phyloP scores from a whole-genome alignment of 2,797 vertebrate genomes.

The Gobio occitaniae region DNA sequence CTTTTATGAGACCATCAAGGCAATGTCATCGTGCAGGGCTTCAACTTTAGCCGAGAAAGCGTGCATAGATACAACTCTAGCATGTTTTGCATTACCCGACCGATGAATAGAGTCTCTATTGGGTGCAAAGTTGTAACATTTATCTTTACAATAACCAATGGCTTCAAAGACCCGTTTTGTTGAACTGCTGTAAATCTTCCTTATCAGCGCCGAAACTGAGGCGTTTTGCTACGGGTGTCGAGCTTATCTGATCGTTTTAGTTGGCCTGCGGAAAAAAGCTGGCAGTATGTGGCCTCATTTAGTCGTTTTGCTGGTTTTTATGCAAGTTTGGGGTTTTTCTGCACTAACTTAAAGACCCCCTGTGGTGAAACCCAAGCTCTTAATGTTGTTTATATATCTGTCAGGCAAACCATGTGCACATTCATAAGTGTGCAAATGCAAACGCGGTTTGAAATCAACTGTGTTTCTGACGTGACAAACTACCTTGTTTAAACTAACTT shows the following conservation, averaged over 20 bases:
- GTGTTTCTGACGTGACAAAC: too few relatives aligned
- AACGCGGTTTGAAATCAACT: too few relatives aligned
- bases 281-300: not conserved
- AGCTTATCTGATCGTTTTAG: not conserved
- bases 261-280: not conserved
- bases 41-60: not conserved
- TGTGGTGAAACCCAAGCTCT: too few relatives aligned
- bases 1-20: constrained; percentile 18
- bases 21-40: not conserved
- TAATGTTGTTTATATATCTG: too few relatives aligned
- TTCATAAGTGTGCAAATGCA: too few relatives aligned
- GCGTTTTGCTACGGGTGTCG: not conserved
- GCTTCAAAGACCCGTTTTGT: not conserved
- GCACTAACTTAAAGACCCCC: not conserved
- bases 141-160: constrained; percentile 6
- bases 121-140: not conserved
- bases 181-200: not conserved
- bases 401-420: too few relatives aligned
- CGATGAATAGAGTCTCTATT: not conserved
- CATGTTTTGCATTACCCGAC: constrained; percentile 11
- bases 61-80: not conserved
- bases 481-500: too few relatives aligned
- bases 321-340: not conserved
- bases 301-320: not conserved
- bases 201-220: constrained; percentile 3